Conservation (phyloP, 2,797 vertebrate genomes). For the Hybognathus amarus region DNA sequence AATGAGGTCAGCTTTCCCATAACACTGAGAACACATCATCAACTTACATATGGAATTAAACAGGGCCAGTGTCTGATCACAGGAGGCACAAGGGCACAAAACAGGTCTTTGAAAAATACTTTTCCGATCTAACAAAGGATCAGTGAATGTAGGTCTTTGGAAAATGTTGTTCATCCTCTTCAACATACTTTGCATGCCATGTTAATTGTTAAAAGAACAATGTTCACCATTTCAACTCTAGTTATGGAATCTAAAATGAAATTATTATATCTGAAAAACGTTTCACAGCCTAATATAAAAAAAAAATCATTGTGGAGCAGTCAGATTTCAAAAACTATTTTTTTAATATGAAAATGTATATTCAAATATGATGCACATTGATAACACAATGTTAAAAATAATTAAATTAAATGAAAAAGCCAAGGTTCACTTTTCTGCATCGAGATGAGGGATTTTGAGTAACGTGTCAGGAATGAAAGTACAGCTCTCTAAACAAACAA, state of each 20-base stretch:
- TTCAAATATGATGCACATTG: constrained; percentile 12
- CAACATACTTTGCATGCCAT: background rate
- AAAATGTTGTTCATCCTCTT: background rate
- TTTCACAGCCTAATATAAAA: background rate
- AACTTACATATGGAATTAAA: background rate
- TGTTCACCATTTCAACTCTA: background rate
- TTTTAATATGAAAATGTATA: background rate
- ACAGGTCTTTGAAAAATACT: background rate
- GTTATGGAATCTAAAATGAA: background rate
- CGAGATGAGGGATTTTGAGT: background rate
- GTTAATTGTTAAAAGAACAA: background rate
- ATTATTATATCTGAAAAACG: background rate
- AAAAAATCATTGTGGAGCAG: background rate
- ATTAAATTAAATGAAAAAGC: background rate
- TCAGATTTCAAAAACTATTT: background rate
- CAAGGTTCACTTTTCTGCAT: background rate
- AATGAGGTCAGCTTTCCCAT: constrained; percentile 49
- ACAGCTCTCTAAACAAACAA: constrained; percentile 12
- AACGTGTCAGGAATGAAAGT: background rate
- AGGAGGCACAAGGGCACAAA: background rate
- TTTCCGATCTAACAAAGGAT: background rate
- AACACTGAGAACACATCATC: constrained; percentile 8
- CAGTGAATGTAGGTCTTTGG: background rate
- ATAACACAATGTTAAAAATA: background rate
- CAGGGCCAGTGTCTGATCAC: background rate